Conservation (phyloP, 2,797 vertebrate genomes). For the Zonotrichia albicollis region DNA sequence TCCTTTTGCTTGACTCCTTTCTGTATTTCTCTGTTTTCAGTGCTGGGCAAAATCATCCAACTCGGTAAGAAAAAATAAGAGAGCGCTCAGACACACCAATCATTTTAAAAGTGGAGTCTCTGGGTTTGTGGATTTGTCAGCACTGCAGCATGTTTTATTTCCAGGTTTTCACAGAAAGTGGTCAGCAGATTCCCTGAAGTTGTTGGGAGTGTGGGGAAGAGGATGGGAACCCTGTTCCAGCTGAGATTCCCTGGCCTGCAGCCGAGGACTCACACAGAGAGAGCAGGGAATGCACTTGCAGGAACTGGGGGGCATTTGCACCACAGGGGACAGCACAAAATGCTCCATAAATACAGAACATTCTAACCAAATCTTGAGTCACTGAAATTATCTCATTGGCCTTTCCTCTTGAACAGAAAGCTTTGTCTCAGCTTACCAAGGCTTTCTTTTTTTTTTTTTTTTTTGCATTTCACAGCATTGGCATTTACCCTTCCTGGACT, state of each 20-base stretch:
- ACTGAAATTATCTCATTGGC: conserved; percentile 11
- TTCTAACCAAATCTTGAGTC: conserved; percentile 45
- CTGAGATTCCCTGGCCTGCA: neutral
- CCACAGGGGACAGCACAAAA: neutral
- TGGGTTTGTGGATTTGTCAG: conserved; percentile 36
- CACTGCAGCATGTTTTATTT: neutral
- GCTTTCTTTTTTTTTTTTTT: neutral
- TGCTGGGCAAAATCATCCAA: neutral
- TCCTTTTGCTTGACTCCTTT: neutral
- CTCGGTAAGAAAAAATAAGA: neutral
- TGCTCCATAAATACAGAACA: neutral
- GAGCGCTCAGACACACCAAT: neutral
- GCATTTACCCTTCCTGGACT: neutral
- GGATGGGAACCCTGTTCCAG: neutral
- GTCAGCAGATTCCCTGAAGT: conserved; percentile 38
- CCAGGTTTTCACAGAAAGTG: neutral
- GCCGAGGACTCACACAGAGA: neutral
- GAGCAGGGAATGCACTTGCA: neutral
- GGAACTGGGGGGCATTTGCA: neutral
- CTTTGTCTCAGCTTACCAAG: neutral
- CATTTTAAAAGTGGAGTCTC: conserved; percentile 14
- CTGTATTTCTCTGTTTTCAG: neutral
- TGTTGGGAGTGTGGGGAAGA: neutral
- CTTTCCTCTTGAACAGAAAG: conserved; percentile 3
- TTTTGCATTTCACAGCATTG: neutral